Evolutionary conservation across 2,113 vertebrate species (phyloP).

Genomic region (Jaculus jaculus): DNA sequence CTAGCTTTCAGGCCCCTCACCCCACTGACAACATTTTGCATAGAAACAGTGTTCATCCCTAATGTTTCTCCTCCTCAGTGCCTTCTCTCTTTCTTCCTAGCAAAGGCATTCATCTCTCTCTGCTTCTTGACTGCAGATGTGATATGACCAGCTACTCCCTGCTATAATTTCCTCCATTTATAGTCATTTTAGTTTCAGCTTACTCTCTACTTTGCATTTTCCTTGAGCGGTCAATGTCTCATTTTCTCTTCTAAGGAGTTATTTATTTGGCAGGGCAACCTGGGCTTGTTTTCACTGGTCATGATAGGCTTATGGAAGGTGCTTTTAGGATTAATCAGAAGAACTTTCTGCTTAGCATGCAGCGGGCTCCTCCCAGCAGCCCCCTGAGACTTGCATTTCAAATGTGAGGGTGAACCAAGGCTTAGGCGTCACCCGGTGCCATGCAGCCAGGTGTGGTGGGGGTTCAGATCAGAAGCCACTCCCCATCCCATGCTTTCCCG

Average conservation of each 20-base stretch:
- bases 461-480: not conserved
- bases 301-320: not conserved
- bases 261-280: not conserved
- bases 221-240: not conserved
- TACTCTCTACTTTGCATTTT: not conserved
- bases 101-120: not conserved
- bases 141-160: no score
- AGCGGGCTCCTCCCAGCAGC: not conserved
- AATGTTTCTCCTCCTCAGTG: fast-evolving
- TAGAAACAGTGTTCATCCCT: not conserved
- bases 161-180: not conserved
- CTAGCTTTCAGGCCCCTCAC: fast-evolving
- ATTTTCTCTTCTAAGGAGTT: not conserved
- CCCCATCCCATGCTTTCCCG: not conserved
- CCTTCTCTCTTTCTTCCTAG: not conserved
- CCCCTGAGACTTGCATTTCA: not conserved
- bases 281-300: not conserved
- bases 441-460: not conserved
- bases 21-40: not conserved
- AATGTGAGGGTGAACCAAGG: not conserved
- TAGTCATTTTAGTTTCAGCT: not conserved
- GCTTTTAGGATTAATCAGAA: not conserved
- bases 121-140: no score
- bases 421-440: not conserved
- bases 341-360: not conserved